phyloP scores from a whole-genome alignment of 2,113 vertebrate species.

The Heterotis niloticus region DNA sequence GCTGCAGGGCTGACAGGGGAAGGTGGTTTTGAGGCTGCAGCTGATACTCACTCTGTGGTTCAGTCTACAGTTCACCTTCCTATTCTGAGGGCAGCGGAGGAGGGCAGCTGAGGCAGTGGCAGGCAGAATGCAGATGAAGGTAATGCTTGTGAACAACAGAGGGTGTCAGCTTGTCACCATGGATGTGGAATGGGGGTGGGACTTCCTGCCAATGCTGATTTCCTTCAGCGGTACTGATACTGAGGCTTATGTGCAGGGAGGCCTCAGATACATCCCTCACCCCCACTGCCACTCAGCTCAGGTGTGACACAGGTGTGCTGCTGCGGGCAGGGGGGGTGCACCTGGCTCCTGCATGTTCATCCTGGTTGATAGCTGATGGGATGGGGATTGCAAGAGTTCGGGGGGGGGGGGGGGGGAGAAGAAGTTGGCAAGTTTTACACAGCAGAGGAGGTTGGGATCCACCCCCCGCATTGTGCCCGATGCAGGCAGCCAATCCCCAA shows the following conservation, averaged over 20 bases:
- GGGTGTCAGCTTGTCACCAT: neutral
- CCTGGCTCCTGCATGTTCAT: no score
- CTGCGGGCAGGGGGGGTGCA: conserved; percentile 1
- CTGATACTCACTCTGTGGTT: neutral
- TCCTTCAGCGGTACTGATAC: no score
- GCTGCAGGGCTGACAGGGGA: neutral
- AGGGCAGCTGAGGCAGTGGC: neutral
- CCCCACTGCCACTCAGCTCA: neutral
- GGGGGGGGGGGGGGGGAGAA: no score
- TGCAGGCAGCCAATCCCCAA: neutral
- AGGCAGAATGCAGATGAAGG: neutral
- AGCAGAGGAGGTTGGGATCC: neutral
- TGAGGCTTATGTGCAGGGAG: neutral
- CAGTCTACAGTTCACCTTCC: neutral
- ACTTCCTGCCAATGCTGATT: no score
- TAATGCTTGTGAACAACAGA: neutral
- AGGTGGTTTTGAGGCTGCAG: neutral
- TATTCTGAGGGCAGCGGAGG: neutral
- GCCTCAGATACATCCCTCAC: neutral
- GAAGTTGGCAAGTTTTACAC: neutral
- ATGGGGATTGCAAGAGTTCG: no score
- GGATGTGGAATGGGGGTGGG: no score
- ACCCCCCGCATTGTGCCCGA: neutral
- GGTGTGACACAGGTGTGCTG: conserved; percentile 43
- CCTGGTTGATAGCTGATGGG: no score